These are phyloP conservation scores for Drosophila repletoides DNA, from an alignment of 1,140 invertebrate genomes.

Conservation along the genomic window DNA sequence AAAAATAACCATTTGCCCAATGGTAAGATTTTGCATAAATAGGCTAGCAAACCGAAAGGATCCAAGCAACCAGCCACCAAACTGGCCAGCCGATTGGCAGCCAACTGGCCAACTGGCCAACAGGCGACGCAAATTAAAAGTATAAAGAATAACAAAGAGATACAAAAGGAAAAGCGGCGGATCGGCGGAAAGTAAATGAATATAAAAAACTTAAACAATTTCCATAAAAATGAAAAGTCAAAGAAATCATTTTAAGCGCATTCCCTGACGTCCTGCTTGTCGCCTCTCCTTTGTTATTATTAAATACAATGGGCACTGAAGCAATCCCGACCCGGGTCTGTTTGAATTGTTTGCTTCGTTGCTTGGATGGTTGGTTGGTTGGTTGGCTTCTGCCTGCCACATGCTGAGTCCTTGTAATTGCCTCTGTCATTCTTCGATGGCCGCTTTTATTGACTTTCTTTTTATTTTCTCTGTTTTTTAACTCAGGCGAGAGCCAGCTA, in stretches of 20 bases:
- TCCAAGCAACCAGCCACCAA: constrained; percentile 19
- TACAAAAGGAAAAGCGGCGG: constrained; percentile 10
- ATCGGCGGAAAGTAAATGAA: constrained; percentile 75
- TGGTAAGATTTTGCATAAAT: constrained; percentile 83
- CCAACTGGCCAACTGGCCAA: constrained; percentile 10
- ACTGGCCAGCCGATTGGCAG: not conserved
- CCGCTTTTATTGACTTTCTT: constrained; percentile 64
- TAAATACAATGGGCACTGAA: constrained; percentile 63
- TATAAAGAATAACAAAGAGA: constrained; percentile 63
- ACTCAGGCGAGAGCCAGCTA: constrained; percentile 83
- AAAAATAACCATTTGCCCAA: constrained; percentile 86
- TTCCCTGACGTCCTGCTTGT: constrained; percentile 5
- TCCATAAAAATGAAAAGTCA: constrained; percentile 79
- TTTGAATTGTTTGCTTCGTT: constrained; percentile 20
- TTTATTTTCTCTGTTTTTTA: constrained; percentile 47
- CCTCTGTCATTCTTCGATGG: constrained; percentile 57
- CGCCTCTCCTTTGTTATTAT: constrained; percentile 62
- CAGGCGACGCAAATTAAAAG: constrained; percentile 64
- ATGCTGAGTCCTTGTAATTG: constrained; percentile 59
- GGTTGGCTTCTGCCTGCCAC: too few relatives aligned
- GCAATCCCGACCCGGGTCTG: constrained; percentile 12
- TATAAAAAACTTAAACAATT: constrained; percentile 74
- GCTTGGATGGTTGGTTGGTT: constrained; percentile 16
- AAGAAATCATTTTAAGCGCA: constrained; percentile 56
- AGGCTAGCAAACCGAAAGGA: constrained; percentile 33